These are phyloP conservation scores for Puntigrus tetrazona DNA, from an alignment of 2,113 vertebrate species.

Conservation along the genomic window DNA sequence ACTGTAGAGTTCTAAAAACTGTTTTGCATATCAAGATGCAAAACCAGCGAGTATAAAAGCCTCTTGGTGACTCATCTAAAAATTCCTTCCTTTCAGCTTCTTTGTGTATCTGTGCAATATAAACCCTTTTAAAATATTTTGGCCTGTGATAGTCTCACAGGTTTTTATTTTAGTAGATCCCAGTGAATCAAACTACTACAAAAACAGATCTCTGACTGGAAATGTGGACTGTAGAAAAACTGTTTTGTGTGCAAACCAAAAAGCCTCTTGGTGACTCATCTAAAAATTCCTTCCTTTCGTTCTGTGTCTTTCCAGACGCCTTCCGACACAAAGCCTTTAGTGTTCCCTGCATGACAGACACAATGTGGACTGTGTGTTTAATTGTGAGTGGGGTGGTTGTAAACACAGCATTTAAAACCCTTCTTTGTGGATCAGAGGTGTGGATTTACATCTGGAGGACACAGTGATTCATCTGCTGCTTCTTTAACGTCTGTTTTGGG, in stretches of 20 bases:
- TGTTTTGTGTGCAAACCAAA: constrained; percentile 43
- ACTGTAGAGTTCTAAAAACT: too few species aligned
- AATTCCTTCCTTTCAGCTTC: too few species aligned
- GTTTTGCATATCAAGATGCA: too few species aligned
- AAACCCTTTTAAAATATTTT: background rate
- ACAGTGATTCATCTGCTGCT: constrained; percentile 71
- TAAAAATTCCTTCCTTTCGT: constrained; percentile 76
- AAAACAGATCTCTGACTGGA: constrained; percentile 31
- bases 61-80: too few species aligned
- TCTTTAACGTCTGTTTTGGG: constrained; percentile 70
- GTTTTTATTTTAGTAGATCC: background rate
- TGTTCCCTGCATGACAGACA: constrained; percentile 73
- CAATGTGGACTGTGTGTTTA: constrained; percentile 79
- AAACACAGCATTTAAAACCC: constrained; percentile 75
- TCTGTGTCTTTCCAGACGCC: constrained; percentile 72
- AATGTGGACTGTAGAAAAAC: constrained; percentile 53
- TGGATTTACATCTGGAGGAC: constrained; percentile 75
- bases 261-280: constrained; percentile 74
- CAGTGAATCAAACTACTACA: background rate
- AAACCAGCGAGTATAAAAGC: too few species aligned
- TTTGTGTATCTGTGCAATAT: too few species aligned
- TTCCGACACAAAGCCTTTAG: constrained; percentile 77
- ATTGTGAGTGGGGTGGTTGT: constrained; percentile 78
- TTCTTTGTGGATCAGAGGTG: constrained; percentile 78
- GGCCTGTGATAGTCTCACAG: background rate